Conservation (phyloP, 2,113 vertebrate genomes). For the Scomber colias region DNA sequence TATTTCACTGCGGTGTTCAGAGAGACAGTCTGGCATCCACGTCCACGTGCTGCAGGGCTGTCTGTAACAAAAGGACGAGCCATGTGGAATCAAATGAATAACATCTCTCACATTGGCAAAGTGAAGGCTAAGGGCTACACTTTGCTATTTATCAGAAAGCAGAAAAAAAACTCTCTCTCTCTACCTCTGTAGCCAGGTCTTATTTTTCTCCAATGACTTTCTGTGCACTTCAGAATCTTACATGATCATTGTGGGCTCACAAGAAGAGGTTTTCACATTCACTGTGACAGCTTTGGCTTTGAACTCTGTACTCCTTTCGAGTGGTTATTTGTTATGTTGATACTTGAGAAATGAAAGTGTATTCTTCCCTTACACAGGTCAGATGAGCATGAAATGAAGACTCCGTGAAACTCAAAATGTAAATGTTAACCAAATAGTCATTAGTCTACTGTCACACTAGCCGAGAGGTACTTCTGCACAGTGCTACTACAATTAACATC, state of each 20-base stretch:
- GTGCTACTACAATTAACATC: too few species aligned
- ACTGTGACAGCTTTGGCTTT: neutral
- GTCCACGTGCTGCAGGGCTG: slow-evolving; percentile 11
- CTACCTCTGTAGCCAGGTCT: neutral
- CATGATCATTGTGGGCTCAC: neutral
- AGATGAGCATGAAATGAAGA: neutral
- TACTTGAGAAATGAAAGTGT: neutral
- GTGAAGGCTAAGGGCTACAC: neutral
- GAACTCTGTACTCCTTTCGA: neutral
- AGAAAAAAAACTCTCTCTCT: neutral
- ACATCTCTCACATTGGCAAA: neutral
- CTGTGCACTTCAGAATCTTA: neutral
- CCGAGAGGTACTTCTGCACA: too few species aligned
- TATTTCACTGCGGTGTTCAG: slow-evolving; percentile 54
- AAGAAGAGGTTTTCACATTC: neutral
- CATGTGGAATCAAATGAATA: neutral
- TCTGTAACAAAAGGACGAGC: neutral
- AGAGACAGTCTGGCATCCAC: slow-evolving; percentile 1
- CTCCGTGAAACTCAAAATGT: neutral
- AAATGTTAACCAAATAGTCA: too few species aligned
- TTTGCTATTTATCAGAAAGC: neutral
- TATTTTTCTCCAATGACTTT: neutral
- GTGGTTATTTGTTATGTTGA: neutral
- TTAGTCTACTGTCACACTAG: too few species aligned
- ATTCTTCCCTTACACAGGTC: neutral